Evolutionary conservation across 2,113 vertebrate species (phyloP), one percentile per base, ranked within the genome.

Genomic region (Atrichornis clamosus): DNA sequence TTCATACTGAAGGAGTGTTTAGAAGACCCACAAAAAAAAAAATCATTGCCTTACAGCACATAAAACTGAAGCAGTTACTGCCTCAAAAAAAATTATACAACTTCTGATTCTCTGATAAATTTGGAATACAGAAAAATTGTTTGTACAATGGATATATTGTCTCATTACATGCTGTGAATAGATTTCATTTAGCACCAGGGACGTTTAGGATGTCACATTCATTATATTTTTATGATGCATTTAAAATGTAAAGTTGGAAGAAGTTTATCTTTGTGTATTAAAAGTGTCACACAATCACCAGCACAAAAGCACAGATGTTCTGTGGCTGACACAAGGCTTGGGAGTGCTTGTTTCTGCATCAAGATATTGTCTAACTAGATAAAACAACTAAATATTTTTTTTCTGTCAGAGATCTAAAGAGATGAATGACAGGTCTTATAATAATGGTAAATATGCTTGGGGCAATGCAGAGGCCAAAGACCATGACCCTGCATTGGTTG

Each of bases 391-490:
- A 95, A 67, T 64, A 5, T 49, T 75, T 96, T 62, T 95, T 95
- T 95, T 68, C 83, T 89, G 52, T 63, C 94, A 95, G 75, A 97
- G 85, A 94, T 95, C 95, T 96, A 92, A 92, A 89, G 94, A 95
- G 86, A 96, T 96, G 96, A 97, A 88, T 96, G 95, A 88, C 96
- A 95, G 91, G 82, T 94, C 96, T 95, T 95, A 96, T 95, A 96
- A 95, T 97, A 97, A 91, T 95, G 94, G 94, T 97, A 96, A 96
- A 97, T 97, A 97, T 96, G 95, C 95, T 60, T 78, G 78, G 81
- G 95, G 96, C 96, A 95, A 88, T 82, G 50, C 35, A 96, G 90
- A 95, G 96, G 96, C 85, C 84, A 95, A 96, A 97, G 95, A 94
- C 90, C 93, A 58, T 92, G 96, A 96, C 97, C 96, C 91, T 95